A percentile compares a stretch with the other conserved stretches of the same genome.
Evolutionary conservation across 2,888 invertebrate genomes (phyloP).

Genomic region (Octodonta nipae): DNA sequence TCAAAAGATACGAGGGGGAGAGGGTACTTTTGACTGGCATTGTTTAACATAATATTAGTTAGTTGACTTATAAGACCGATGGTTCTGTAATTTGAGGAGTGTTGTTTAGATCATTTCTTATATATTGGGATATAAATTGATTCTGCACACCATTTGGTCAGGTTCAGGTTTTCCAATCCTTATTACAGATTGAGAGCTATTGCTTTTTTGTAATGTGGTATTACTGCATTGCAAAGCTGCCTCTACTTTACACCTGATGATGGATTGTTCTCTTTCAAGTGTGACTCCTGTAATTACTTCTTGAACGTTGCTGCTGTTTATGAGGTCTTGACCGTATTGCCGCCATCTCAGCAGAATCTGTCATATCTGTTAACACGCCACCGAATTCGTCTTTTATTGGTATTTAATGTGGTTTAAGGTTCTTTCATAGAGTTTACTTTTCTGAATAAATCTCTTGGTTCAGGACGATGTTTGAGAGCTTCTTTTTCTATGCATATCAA

Average conservation of each 20-base stretch:
- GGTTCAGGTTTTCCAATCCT: not conserved
- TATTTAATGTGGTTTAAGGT: not conserved
- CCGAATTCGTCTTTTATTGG: not conserved
- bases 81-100: not conserved
- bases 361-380: not conserved
- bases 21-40: too few species aligned
- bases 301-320: not conserved
- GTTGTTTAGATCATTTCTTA: not conserved
- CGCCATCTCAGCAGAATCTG: too few species aligned
- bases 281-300: not conserved
- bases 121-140: constrained; percentile 1
- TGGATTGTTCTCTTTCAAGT: not conserved
- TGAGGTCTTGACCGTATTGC: not conserved
- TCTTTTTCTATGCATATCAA: too few species aligned
- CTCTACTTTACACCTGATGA: not conserved
- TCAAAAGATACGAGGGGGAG: too few species aligned
- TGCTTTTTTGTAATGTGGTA: not conserved
- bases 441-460: constrained; percentile 1
- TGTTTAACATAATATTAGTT: not conserved
- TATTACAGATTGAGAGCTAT: constrained; percentile 1
- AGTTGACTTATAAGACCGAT: constrained; percentile 1
- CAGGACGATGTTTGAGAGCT: not conserved
- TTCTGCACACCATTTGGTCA: constrained; percentile 1
- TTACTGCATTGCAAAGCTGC: not conserved
- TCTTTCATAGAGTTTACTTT: not conserved